Percentiles rank a stretch among this genome's conserved stretches.
Conservation (phyloP, 1,140 invertebrate species). For the Drosophila arawakana region DNA sequence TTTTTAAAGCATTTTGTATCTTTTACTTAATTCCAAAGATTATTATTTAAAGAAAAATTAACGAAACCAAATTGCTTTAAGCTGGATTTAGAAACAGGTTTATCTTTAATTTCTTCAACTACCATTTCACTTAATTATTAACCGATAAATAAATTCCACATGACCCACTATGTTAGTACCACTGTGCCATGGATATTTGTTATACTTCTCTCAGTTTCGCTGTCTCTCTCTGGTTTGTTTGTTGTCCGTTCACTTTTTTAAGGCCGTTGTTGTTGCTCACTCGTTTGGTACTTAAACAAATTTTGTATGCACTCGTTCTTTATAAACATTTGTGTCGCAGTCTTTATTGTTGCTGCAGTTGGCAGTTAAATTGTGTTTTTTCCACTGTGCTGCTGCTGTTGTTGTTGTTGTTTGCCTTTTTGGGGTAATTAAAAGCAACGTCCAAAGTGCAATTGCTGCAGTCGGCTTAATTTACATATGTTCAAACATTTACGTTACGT, state of each 20-base stretch:
- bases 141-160: no score
- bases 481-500: conserved; percentile 60
- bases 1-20: no score
- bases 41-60: no score
- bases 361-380: conserved; percentile 12
- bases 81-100: no score
- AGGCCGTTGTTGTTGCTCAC: conserved; percentile 47
- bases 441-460: conserved; percentile 74
- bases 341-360: background rate
- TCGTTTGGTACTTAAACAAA: conserved; percentile 30
- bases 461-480: conserved; percentile 76
- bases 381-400: conserved; percentile 21
- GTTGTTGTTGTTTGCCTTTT: conserved; percentile 28
- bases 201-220: background rate
- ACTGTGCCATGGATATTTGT: conserved; percentile 8
- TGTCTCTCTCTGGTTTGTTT: conserved; percentile 6
- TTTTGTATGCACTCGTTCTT: conserved; percentile 62
- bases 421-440: conserved; percentile 76
- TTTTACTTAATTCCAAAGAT: no score
- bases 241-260: conserved; percentile 64
- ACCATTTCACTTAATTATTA: no score
- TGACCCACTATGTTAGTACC: background rate
- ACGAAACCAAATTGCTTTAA: no score
- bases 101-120: no score
- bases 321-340: conserved; percentile 15